A percentile compares a stretch with the other conserved stretches of the same genome.
Conservation (phyloP, 2,888 invertebrate species). For the Charanyca ferruginea region DNA sequence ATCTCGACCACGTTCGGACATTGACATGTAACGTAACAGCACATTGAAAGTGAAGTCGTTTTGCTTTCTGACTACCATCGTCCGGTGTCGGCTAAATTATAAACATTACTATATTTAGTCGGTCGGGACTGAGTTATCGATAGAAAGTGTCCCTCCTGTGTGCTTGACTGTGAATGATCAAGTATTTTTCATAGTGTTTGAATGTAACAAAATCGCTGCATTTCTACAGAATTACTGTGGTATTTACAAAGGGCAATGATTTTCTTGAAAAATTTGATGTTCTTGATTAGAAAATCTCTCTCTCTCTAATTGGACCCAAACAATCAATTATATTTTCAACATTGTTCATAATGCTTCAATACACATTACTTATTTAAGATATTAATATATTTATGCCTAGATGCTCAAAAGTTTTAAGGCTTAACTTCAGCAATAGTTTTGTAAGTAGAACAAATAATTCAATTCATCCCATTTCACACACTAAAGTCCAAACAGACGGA, state of each 20-base stretch:
- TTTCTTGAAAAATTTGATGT: no score
- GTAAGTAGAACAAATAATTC: neutral
- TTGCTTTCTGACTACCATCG: constrained; percentile 84
- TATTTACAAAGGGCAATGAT: neutral
- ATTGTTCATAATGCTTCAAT: no score
- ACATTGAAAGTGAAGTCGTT: constrained; percentile 84
- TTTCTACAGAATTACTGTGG: neutral
- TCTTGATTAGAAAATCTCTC: no score
- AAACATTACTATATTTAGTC: constrained; percentile 71
- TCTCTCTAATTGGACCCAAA: no score
- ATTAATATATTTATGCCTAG: no score
- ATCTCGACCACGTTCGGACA: constrained; percentile 68
- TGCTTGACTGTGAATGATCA: constrained; percentile 15
- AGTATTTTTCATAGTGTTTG: constrained; percentile 1
- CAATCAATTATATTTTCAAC: no score
- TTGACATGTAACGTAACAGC: constrained; percentile 75
- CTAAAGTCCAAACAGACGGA: neutral
- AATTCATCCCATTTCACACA: neutral
- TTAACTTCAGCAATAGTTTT: neutral
- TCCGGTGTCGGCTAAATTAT: constrained; percentile 71
- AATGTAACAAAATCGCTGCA: neutral
- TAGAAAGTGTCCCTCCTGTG: constrained; percentile 71
- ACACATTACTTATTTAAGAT: no score
- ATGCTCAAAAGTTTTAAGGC: no score
- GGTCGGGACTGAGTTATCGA: constrained; percentile 64